Evolutionary conservation across 2,113 vertebrate species (phyloP).

Genomic region (Acanthisitta chloris): DNA sequence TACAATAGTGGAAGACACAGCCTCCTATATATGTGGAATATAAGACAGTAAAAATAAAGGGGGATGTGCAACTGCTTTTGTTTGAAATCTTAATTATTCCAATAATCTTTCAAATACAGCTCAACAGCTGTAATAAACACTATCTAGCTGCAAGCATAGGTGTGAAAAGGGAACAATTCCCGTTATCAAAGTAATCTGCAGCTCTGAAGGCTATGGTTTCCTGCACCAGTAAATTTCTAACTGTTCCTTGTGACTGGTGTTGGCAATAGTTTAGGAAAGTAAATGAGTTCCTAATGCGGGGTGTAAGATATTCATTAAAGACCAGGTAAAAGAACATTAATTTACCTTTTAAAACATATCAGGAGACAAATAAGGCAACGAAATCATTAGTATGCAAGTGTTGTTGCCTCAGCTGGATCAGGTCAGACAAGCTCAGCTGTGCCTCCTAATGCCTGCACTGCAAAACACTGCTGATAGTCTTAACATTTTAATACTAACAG

Average conservation of each 20-base stretch:
- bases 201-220: slow-evolving; percentile 13
- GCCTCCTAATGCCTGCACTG: slow-evolving; percentile 32
- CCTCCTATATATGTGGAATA: neutral
- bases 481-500: slow-evolving; percentile 1
- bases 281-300: slow-evolving; percentile 35
- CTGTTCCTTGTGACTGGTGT: slow-evolving; percentile 29
- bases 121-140: slow-evolving; percentile 14
- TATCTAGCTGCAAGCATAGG: slow-evolving; percentile 20
- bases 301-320: slow-evolving; percentile 61
- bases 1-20: neutral
- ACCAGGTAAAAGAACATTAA: slow-evolving; percentile 44
- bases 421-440: neutral
- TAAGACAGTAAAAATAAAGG: neutral
- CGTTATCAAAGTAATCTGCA: slow-evolving; percentile 17
- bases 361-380: neutral
- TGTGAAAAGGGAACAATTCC: slow-evolving; percentile 50
- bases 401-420: neutral
- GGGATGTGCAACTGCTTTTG: neutral
- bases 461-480: neutral
- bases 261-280: neutral
- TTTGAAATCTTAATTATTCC: slow-evolving; percentile 18
- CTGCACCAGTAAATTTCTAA: slow-evolving; percentile 39
- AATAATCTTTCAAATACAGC: neutral
- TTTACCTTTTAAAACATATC: slow-evolving; percentile 29
- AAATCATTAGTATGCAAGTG: neutral